phyloP scores from a whole-genome alignment of 2,797 vertebrate species.

The Huso huso region DNA sequence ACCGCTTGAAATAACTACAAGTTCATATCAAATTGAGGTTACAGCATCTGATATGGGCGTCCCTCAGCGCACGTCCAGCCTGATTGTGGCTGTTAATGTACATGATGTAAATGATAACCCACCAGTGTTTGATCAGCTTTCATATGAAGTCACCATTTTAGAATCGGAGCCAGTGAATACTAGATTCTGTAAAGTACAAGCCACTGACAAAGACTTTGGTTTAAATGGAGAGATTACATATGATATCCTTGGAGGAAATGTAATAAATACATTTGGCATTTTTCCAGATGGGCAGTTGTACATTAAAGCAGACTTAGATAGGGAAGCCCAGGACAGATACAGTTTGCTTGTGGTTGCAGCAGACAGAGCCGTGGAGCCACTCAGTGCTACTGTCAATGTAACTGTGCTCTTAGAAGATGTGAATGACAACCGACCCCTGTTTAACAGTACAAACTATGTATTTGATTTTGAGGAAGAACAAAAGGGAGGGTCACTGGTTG shows the following conservation, averaged over 20 bases:
- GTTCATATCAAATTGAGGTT: conserved; percentile 87
- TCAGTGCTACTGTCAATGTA: conserved; percentile 83
- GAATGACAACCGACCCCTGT: conserved; percentile 93
- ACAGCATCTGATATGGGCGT: conserved; percentile 81
- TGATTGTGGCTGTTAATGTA: conserved; percentile 82
- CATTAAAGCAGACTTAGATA: conserved; percentile 89
- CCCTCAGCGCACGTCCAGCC: conserved; percentile 73
- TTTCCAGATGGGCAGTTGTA: conserved; percentile 96
- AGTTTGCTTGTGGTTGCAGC: conserved; percentile 75
- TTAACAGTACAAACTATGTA: conserved; percentile 94
- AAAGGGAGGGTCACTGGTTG: conserved; percentile 71
- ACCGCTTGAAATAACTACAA: conserved; percentile 75
- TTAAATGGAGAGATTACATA: conserved; percentile 91
- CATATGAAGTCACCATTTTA: conserved; percentile 84
- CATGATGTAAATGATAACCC: conserved; percentile 95
- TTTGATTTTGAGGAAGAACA: conserved; percentile 93
- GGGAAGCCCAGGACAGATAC: conserved; percentile 86
- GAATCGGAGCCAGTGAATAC: conserved; percentile 94
- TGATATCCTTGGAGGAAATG: conserved; percentile 77
- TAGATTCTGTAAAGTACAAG: conserved; percentile 87
- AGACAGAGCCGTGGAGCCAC: conserved; percentile 85
- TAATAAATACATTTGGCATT: conserved; percentile 82
- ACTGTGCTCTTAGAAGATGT: conserved; percentile 87
- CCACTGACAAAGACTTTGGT: conserved; percentile 87
- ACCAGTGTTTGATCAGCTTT: conserved; percentile 88